These are phyloP conservation scores for Cylas formicarius DNA, from an alignment of 1,140 invertebrate genomes.

Conservation along the genomic window DNA sequence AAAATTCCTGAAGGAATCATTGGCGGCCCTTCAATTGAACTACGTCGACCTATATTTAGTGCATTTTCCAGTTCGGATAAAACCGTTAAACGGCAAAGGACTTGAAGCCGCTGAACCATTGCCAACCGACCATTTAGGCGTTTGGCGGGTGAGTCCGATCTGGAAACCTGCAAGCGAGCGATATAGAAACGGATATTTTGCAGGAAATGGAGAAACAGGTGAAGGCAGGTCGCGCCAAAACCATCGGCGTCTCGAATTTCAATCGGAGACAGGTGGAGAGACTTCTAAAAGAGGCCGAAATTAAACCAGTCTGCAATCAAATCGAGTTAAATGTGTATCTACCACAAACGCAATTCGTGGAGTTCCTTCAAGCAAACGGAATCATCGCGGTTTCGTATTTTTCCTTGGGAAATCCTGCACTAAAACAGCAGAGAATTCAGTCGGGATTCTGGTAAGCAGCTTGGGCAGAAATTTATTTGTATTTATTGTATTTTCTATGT, in stretches of 20 bases:
- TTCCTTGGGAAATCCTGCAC: conserved; percentile 68
- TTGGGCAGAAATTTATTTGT: too few species aligned
- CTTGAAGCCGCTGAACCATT: conserved; percentile 46
- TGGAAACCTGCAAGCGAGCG: too few species aligned
- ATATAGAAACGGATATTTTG: too few species aligned
- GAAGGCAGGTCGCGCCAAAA: conserved; percentile 51
- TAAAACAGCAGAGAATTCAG: too few species aligned
- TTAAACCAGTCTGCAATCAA: conserved; percentile 65
- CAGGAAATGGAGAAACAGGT: conserved; percentile 66
- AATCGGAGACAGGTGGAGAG: conserved; percentile 60
- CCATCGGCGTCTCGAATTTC: conserved; percentile 73
- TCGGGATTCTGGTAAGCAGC: too few species aligned
- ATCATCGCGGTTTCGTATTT: conserved; percentile 75
- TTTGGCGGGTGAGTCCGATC: conserved; percentile 62
- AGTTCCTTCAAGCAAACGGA: conserved; percentile 63
- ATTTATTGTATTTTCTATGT: too few species aligned
- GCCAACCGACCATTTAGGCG: conserved; percentile 56
- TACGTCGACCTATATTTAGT: conserved; percentile 81
- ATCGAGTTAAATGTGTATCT: conserved; percentile 76
- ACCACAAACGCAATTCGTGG: conserved; percentile 65
- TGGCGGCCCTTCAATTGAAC: conserved; percentile 60
- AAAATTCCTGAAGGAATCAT: conserved; percentile 54
- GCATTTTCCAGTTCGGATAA: conserved; percentile 66
- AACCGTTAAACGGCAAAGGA: conserved; percentile 37
- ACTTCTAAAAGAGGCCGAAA: conserved; percentile 54